A percentile compares a stretch with the other conserved stretches of the same genome.
Evolutionary conservation across 2,113 vertebrate genomes (phyloP).

Genomic region (Zosterops lateralis): DNA sequence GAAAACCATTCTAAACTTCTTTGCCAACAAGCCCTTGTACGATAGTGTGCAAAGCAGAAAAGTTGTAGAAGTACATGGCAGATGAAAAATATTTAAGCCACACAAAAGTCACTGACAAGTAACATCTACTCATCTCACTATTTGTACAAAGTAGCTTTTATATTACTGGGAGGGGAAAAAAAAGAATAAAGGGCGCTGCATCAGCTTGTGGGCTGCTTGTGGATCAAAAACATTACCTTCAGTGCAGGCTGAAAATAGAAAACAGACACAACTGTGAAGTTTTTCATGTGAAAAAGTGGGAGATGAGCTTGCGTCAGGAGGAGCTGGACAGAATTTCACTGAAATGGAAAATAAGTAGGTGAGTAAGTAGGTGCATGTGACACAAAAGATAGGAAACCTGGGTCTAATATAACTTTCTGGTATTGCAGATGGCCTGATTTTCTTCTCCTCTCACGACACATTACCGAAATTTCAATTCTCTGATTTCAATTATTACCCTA

Average conservation of each 20-base stretch:
- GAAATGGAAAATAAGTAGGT: slow-evolving; percentile 53
- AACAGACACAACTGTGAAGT: slow-evolving; percentile 5
- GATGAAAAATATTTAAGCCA: neutral
- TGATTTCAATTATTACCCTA: slow-evolving; percentile 55
- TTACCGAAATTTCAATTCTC: neutral
- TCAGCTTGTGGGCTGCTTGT: neutral
- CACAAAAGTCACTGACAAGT: slow-evolving; percentile 20
- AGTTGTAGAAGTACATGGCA: neutral
- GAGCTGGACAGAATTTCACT: slow-evolving; percentile 26
- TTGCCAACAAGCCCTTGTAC: neutral
- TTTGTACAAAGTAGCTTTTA: slow-evolving; percentile 31
- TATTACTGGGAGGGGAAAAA: neutral
- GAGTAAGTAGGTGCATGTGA: slow-evolving; percentile 49
- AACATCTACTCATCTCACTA: slow-evolving; percentile 6
- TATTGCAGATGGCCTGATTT: slow-evolving; percentile 45
- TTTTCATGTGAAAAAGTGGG: slow-evolving; percentile 36
- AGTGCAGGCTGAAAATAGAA: slow-evolving; percentile 47
- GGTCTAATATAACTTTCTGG: slow-evolving; percentile 12
- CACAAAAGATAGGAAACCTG: slow-evolving; percentile 42
- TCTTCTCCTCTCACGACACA: neutral
- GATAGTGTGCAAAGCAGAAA: neutral
- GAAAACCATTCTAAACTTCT: neutral
- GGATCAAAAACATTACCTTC: slow-evolving; percentile 47
- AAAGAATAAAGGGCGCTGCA: neutral
- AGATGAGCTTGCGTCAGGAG: neutral